These are phyloP conservation scores for Rhabditoides inermis DNA, from an alignment of 2,888 invertebrate species.

Conservation along the genomic window DNA sequence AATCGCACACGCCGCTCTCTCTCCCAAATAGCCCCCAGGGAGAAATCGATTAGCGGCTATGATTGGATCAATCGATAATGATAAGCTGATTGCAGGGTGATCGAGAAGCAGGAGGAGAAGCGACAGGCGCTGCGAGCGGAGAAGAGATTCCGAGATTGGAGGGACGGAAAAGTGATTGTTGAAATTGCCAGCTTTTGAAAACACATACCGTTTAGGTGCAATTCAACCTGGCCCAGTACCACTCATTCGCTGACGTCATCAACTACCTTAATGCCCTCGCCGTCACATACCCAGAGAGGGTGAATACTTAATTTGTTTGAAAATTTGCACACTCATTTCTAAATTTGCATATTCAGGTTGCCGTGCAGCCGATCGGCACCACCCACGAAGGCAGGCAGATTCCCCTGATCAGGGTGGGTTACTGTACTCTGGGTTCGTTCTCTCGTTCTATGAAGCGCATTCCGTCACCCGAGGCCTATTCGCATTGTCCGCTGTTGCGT, in stretches of 20 bases:
- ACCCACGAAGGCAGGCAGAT: slow-evolving; percentile 51
- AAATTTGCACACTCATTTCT: no score
- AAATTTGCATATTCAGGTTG: no score
- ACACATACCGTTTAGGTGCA: slow-evolving; percentile 19
- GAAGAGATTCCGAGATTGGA: slow-evolving; percentile 27
- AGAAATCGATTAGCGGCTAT: no score
- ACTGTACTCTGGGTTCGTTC: neutral
- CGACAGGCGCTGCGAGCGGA: slow-evolving; percentile 22
- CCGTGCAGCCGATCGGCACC: slow-evolving; percentile 50
- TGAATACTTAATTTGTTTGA: no score
- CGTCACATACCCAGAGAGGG: slow-evolving; percentile 45
- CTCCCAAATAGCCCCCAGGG: no score
- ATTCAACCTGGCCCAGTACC: slow-evolving; percentile 45
- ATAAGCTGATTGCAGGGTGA: slow-evolving; percentile 32
- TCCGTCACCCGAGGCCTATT: no score
- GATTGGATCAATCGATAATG: no score
- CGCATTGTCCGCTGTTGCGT: no score
- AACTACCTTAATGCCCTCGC: slow-evolving; percentile 49
- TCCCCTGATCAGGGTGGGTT: slow-evolving; percentile 45
- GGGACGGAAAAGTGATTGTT: slow-evolving; percentile 24
- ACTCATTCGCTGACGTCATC: slow-evolving; percentile 50
- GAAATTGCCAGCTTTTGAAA: slow-evolving; percentile 2
- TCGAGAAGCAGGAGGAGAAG: slow-evolving; percentile 35
- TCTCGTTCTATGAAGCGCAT: no score
- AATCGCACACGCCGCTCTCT: no score